Evolutionary conservation across 2,888 invertebrate species (phyloP).

Genomic region (Stegophylla sp.): DNA sequence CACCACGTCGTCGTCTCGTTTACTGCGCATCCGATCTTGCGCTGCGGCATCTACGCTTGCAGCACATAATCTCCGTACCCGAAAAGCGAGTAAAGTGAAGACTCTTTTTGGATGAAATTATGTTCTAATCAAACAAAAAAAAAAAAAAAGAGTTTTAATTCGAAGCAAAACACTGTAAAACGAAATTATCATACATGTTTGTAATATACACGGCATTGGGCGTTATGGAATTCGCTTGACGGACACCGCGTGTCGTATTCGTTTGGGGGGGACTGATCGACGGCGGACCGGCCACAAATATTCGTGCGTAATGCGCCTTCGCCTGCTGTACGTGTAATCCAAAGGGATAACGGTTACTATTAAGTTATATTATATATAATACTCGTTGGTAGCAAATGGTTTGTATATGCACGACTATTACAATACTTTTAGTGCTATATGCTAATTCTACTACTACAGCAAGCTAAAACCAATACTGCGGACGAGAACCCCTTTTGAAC

Average conservation of each 20-base stretch:
- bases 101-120: no score
- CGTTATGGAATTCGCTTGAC: not conserved
- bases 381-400: constrained; percentile 1
- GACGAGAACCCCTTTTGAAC: constrained; percentile 21
- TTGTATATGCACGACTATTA: not conserved
- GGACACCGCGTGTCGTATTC: not conserved
- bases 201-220: no score
- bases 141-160: no score
- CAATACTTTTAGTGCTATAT: not conserved
- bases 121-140: no score
- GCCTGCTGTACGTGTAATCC: not conserved
- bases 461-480: not conserved
- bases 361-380: constrained; percentile 4
- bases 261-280: not conserved
- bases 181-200: no score
- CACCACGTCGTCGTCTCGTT: no score
- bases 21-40: no score
- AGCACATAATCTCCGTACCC: no score
- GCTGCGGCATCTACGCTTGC: no score
- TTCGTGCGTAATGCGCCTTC: not conserved
- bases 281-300: not conserved
- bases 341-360: constrained; percentile 19
- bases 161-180: no score
- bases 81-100: no score
- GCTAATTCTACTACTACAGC: not conserved